These are phyloP conservation scores for Lacanobia oleracea DNA, from an alignment of 2,888 invertebrate genomes.

Conservation along the genomic window DNA sequence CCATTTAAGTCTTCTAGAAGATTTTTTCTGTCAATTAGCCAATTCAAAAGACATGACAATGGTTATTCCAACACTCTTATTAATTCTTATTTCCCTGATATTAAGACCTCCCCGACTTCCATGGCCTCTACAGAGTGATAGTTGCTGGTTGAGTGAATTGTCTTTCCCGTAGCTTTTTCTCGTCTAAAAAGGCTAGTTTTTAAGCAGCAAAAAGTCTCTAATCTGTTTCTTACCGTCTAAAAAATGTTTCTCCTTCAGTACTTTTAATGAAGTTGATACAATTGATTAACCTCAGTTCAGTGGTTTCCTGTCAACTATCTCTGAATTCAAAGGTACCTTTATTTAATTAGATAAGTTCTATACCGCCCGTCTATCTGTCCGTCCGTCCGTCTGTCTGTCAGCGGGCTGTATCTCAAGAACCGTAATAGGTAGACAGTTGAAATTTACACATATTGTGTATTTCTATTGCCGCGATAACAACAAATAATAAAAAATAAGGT, in stretches of 20 bases:
- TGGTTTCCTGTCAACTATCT: slow-evolving; percentile 38
- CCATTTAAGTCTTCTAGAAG: slow-evolving; percentile 9
- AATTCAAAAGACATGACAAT: neutral
- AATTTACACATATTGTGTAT: too few relatives aligned
- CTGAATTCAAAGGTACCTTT: slow-evolving; percentile 30
- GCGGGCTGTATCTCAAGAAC: too few relatives aligned
- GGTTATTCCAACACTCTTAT: neutral
- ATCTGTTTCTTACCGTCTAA: slow-evolving; percentile 50
- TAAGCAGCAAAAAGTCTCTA: slow-evolving; percentile 43
- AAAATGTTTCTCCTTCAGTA: slow-evolving; percentile 50
- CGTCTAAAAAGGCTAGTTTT: slow-evolving; percentile 43
- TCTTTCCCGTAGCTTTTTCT: slow-evolving; percentile 51
- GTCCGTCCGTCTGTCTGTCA: too few relatives aligned
- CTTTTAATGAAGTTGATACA: slow-evolving; percentile 52
- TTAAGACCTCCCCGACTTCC: slow-evolving; percentile 24
- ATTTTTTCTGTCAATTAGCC: slow-evolving; percentile 16
- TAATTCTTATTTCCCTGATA: slow-evolving; percentile 4
- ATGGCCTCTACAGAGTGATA: slow-evolving; percentile 46
- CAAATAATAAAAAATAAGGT: too few relatives aligned
- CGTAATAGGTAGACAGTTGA: too few relatives aligned
- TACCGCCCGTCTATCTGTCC: too few relatives aligned
- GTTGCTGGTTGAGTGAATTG: slow-evolving; percentile 46
- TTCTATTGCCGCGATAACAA: too few relatives aligned
- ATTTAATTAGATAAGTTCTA: slow-evolving; percentile 24
- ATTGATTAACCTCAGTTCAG: slow-evolving; percentile 53